Percentiles rank a stretch among this genome's conserved stretches.
Conservation (phyloP, 2,888 invertebrate species). For the Dorcus parallelipipedus region DNA sequence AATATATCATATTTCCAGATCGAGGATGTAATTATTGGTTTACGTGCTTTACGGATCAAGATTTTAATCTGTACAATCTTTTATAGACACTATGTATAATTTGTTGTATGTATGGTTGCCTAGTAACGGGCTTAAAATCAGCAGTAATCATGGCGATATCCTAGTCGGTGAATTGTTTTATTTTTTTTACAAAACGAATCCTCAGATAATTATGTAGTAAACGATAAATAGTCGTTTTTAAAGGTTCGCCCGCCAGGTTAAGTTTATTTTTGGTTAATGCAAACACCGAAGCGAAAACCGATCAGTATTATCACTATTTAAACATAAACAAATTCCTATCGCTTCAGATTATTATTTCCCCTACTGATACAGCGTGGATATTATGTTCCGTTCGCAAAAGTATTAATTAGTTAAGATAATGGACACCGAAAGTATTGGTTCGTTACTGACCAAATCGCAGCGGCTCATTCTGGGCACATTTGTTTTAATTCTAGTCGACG, state of each 20-base stretch:
- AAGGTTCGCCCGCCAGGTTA: background rate
- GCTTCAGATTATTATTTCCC: no score
- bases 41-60: no score
- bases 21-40: no score
- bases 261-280: background rate
- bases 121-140: slow-evolving; percentile 5
- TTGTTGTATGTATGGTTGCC: slow-evolving; percentile 10
- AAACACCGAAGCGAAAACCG: background rate
- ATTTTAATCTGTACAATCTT: no score
- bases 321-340: background rate
- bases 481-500: slow-evolving; percentile 84
- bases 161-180: background rate
- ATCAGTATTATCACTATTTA: no score
- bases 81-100: background rate
- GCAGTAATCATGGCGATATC: background rate
- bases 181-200: no score
- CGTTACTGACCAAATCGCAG: slow-evolving; percentile 63
- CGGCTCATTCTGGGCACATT: slow-evolving; percentile 80
- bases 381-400: background rate
- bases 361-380: background rate
- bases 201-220: background rate
- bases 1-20: no score
- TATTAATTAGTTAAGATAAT: slow-evolving; percentile 19
- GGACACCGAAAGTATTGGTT: slow-evolving; percentile 38
- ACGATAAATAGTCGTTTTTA: background rate